Evolutionary conservation across 2,113 vertebrate genomes (phyloP), one percentile per base, ranked within the genome.

Genomic region (Hippocampus guttulatus): DNA sequence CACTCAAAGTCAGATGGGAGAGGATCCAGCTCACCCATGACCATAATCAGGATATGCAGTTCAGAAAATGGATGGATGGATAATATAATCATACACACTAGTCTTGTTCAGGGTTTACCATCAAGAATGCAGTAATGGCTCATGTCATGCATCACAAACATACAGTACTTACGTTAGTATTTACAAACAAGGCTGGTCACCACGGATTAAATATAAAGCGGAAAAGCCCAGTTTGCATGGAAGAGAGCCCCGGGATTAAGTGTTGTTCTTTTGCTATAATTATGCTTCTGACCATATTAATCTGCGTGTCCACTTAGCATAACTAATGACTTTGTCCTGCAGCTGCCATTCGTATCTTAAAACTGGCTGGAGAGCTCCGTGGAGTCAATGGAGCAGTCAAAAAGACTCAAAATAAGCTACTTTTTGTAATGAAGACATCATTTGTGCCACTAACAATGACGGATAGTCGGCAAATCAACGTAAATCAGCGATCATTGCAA

Each of bases 291-390:
- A 77, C 79, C 75, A 79, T 75, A 83, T 85, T 84, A 87, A 87
- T 86, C 64, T 63, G 71, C 78, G 76, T 52, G 66, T 87, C 83
- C 82, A 82, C 73, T 86, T 81, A 86, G 85, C 84, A 83, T 81
- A 81, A 74, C 84, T 86, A 82, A 86, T 81, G 74, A 73, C 73
- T 76, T 74, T 77, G 75, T 77, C 75, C 75, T 69, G 72, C 65
- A 84, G 79, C 67, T 75, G 84, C 82, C 71, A 66, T 74, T 74
- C 70, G 70, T 51, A 51, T 80, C 71, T 75, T 73, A 47, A 73
- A 79, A 66, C 69, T 67, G 75, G 81, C 64, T 43, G 58, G 54
- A 71, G 70, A 78, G 55, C 69, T 74, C 45, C 69, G 64, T 55
- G 69, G 66, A 74, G 62, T 63, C 67, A 73, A 70, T 49, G 47